A percentile compares a stretch with the other conserved stretches of the same genome.
Evolutionary conservation across 37 sponge, comb jelly and placozoan genomes (phyloP).

Genomic region (Agelas oroides): DNA sequence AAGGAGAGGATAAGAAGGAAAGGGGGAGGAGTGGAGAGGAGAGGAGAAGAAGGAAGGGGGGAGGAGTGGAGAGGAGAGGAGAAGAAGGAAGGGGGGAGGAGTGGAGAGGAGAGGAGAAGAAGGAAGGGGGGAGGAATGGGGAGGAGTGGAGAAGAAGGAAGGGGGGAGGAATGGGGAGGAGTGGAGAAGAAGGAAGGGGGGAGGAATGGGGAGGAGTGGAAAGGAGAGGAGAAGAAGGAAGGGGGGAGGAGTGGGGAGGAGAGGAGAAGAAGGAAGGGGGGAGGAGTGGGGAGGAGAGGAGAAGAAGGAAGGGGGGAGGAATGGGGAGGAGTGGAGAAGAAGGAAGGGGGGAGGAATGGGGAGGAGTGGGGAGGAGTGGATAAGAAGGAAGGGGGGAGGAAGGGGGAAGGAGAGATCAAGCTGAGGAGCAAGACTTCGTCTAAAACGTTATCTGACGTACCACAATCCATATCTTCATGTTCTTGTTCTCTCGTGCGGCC

Average conservation of each 20-base stretch:
- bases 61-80: neutral
- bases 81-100: neutral
- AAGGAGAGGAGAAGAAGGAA: constrained; percentile 79
- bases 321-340: too few relatives aligned
- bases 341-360: neutral
- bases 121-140: too few relatives aligned
- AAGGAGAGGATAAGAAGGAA: neutral
- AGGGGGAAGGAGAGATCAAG: neutral
- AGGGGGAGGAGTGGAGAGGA: neutral
- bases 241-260: neutral
- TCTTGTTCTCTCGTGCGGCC: constrained; percentile 78
- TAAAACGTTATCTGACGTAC: constrained; percentile 9
- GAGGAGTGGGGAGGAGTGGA: neutral
- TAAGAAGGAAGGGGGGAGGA: too few relatives aligned
- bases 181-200: neutral
- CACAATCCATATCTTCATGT: constrained; percentile 75
- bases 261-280: neutral
- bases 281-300: neutral
- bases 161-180: neutral
- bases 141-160: neutral
- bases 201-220: neutral
- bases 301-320: neutral
- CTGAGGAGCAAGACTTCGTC: too few relatives aligned
- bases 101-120: neutral
- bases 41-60: neutral